A percentile compares a stretch with the other conserved stretches of the same genome.
Conservation (phyloP, 2,888 invertebrate genomes). For the Cheilosia variabilis region DNA sequence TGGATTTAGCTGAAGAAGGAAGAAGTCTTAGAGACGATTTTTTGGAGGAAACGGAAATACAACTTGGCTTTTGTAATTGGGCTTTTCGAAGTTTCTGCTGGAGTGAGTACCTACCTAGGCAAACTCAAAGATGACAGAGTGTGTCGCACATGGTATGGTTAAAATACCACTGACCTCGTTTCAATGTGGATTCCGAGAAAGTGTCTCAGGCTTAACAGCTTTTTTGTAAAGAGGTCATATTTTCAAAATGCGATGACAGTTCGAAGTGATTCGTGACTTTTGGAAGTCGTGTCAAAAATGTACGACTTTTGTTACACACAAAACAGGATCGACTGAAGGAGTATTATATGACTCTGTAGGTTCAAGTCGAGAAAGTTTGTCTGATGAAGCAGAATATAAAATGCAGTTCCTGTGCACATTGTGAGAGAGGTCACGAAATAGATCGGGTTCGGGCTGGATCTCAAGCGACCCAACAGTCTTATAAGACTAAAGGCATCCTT, state of each 20-base stretch:
- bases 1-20: conserved; percentile 21
- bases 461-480: no score
- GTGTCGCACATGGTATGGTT: background rate
- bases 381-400: no score
- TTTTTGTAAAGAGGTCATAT: background rate
- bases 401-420: no score
- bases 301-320: no score
- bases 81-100: background rate
- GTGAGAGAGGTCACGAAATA: no score
- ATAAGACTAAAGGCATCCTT: no score
- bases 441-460: no score
- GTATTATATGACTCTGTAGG: no score
- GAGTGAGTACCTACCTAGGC: background rate
- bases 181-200: background rate
- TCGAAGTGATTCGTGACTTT: background rate
- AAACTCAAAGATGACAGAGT: conserved; percentile 12
- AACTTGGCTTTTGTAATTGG: conserved; percentile 13
- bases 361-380: no score
- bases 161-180: conserved; percentile 1
- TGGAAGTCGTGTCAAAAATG: no score
- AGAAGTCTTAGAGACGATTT: conserved; percentile 5
- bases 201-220: background rate
- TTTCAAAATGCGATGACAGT: background rate
- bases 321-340: no score
- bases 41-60: conserved; percentile 37